Conservation (phyloP, 2,797 vertebrate species). For the Rhadinocentrus ornatus region DNA sequence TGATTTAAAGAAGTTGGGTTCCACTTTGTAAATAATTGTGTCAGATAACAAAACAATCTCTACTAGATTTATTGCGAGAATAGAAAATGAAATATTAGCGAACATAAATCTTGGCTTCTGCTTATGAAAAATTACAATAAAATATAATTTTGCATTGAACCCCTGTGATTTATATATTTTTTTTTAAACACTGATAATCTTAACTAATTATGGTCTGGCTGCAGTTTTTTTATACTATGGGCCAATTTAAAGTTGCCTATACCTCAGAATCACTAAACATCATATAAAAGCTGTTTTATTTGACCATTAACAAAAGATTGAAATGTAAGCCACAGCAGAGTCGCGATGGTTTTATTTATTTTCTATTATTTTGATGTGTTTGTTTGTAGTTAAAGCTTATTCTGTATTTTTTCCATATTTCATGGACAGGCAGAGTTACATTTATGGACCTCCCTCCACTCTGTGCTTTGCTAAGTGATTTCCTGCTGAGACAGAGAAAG, state of each 20-base stretch:
- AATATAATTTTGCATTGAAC: no score
- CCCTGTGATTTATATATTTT: no score
- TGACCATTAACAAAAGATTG: background rate
- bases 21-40: background rate
- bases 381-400: background rate
- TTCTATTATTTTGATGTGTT: background rate
- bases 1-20: background rate
- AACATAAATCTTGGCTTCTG: no score
- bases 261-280: background rate
- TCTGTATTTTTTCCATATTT: background rate
- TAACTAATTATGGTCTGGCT: background rate
- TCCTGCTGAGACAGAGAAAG: slow-evolving; percentile 24
- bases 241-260: background rate
- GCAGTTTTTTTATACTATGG: background rate
- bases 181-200: no score
- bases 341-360: background rate
- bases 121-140: no score
- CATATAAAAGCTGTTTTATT: background rate
- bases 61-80: background rate
- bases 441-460: slow-evolving; percentile 17
- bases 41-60: background rate
- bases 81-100: no score
- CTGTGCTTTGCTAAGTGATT: slow-evolving; percentile 38
- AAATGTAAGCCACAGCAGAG: background rate
- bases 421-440: background rate